phyloP scores from a whole-genome alignment of 2,113 vertebrate genomes.

The Serinus canaria region DNA sequence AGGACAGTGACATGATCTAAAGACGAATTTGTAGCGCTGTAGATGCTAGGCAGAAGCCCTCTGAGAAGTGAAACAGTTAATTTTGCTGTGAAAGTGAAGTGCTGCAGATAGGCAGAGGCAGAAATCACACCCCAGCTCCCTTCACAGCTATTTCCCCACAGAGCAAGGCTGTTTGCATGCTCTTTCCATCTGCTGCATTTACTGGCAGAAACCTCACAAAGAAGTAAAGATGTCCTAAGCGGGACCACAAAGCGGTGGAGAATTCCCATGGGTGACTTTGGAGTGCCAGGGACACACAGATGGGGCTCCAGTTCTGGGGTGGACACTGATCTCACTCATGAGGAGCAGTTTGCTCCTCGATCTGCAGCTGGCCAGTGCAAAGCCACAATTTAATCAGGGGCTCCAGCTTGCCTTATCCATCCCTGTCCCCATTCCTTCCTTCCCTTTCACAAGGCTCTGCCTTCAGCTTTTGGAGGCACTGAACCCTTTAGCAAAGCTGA shows the following conservation, averaged over 20 bases:
- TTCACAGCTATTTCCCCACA: background rate
- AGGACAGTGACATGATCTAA: background rate
- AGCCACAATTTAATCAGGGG: background rate
- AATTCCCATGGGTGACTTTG: background rate
- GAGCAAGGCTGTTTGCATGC: background rate
- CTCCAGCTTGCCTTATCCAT: background rate
- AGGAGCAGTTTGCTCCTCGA: background rate
- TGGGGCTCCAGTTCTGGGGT: accelerated
- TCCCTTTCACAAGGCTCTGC: background rate
- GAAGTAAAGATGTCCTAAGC: background rate
- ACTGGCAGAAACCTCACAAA: background rate
- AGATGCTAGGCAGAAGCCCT: background rate
- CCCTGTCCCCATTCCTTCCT: background rate
- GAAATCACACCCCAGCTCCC: background rate
- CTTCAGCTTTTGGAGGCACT: background rate
- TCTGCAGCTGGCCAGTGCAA: background rate
- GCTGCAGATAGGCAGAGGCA: background rate
- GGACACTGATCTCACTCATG: background rate
- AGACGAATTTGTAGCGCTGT: background rate
- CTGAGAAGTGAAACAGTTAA: background rate
- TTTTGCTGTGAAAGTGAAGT: background rate
- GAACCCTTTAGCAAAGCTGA: background rate
- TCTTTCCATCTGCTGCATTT: background rate
- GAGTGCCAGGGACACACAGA: background rate
- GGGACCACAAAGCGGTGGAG: background rate